These are phyloP conservation scores for Hyposmocoma kahamanoa DNA, from an alignment of 1,140 invertebrate genomes.

Conservation along the genomic window DNA sequence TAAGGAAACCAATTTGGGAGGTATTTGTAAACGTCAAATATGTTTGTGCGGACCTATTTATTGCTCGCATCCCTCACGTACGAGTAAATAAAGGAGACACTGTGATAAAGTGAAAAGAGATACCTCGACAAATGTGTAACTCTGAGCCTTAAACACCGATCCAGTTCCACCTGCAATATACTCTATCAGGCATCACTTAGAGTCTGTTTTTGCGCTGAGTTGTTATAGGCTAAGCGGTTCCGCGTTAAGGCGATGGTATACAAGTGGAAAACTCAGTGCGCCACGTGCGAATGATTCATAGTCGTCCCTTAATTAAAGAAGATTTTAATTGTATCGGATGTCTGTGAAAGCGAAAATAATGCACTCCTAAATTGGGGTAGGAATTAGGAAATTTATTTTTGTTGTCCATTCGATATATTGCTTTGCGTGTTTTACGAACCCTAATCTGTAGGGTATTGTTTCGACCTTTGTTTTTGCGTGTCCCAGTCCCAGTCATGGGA, in stretches of 20 bases:
- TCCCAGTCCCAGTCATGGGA: too few species aligned
- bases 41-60: constrained; percentile 68
- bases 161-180: constrained; percentile 7
- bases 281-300: constrained; percentile 75
- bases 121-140: constrained; percentile 37
- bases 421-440: constrained; percentile 43
- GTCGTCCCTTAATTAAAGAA: constrained; percentile 74
- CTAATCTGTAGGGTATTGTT: background rate
- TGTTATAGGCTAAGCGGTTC: constrained; percentile 27
- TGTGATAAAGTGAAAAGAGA: constrained; percentile 68
- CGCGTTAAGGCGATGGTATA: constrained; percentile 40
- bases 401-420: constrained; percentile 54
- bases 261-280: constrained; percentile 70
- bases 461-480: background rate
- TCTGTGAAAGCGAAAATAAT: constrained; percentile 74
- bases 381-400: constrained; percentile 66
- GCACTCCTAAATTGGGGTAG: constrained; percentile 70
- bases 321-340: constrained; percentile 75
- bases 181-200: constrained; percentile 25
- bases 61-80: constrained; percentile 65
- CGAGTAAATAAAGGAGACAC: constrained; percentile 68
- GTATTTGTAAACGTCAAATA: constrained; percentile 69
- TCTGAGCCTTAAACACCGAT: constrained; percentile 32
- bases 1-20: constrained; percentile 61
- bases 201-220: constrained; percentile 31